phyloP scores from a whole-genome alignment of 1,140 invertebrate genomes.

The Drosophila prosaltans region DNA sequence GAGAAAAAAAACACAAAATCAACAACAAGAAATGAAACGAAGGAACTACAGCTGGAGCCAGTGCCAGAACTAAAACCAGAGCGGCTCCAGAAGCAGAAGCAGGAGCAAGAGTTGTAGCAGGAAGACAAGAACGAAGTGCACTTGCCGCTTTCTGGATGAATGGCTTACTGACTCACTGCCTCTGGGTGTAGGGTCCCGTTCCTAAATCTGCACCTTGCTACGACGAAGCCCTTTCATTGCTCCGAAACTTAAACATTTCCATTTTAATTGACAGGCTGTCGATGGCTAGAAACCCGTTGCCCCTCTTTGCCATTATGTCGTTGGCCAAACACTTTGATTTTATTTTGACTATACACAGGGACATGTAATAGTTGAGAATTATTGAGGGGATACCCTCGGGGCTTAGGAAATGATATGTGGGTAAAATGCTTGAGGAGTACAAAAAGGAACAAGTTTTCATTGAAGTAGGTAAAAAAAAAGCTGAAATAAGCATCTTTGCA shows the following conservation, averaged over 20 bases:
- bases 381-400: not conserved
- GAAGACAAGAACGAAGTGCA: constrained; percentile 11
- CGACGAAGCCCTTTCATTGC: constrained; percentile 57
- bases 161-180: constrained; percentile 34
- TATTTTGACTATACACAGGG: constrained; percentile 23
- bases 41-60: not conserved
- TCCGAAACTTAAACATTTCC: constrained; percentile 76
- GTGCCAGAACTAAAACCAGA: constrained; percentile 7
- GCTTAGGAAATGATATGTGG: not conserved
- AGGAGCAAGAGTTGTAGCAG: constrained; percentile 1
- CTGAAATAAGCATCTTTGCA: not conserved
- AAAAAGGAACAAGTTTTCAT: not conserved
- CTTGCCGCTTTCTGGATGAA: constrained; percentile 37
- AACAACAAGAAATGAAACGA: constrained; percentile 35
- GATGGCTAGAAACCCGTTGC: constrained; percentile 47
- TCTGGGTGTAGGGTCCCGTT: not conserved
- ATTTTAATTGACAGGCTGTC: constrained; percentile 79
- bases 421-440: not conserved
- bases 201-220: not conserved
- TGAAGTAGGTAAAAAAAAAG: not conserved
- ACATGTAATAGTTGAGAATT: not conserved
- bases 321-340: constrained; percentile 30
- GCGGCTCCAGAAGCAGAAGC: not conserved
- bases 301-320: not conserved
- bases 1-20: constrained; percentile 56